A percentile compares a stretch with the other conserved stretches of the same genome.
These are phyloP conservation scores for Saguinus imperator DNA, from an alignment of 2,113 vertebrate genomes.

Conservation along the genomic window DNA sequence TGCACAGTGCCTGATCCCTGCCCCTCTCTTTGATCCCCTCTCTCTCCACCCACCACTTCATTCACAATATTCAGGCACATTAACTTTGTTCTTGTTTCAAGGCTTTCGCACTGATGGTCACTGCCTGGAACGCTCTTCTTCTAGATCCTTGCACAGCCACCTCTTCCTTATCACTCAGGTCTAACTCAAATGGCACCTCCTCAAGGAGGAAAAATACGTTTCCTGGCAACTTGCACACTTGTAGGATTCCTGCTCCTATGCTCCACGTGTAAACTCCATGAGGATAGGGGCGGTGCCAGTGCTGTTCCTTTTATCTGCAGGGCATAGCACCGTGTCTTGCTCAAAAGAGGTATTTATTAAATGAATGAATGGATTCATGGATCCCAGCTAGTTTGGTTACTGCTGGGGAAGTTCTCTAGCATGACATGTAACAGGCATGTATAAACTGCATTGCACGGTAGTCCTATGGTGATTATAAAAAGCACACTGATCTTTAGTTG, in stretches of 20 bases:
- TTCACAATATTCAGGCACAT: background rate
- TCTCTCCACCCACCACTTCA: background rate
- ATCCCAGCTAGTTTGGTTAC: background rate
- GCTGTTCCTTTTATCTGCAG: background rate
- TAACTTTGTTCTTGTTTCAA: background rate
- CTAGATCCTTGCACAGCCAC: background rate
- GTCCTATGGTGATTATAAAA: background rate
- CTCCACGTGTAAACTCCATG: background rate
- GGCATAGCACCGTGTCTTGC: background rate
- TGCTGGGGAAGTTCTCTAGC: background rate
- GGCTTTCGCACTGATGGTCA: background rate
- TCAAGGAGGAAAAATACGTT: background rate
- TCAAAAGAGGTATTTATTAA: background rate
- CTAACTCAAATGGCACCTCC: background rate
- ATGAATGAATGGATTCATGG: background rate
- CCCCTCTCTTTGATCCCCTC: background rate
- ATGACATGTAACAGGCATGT: background rate
- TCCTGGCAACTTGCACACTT: background rate
- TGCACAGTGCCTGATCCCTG: accelerated
- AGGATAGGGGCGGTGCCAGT: too few relatives aligned
- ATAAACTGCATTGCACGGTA: background rate
- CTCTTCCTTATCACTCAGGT: background rate
- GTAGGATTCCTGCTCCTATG: background rate
- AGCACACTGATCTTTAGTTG: background rate
- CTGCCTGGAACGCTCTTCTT: background rate